These are phyloP conservation scores for Oceanodroma leucorhoa DNA, from an alignment of 2,797 vertebrate species.

Conservation along the genomic window DNA sequence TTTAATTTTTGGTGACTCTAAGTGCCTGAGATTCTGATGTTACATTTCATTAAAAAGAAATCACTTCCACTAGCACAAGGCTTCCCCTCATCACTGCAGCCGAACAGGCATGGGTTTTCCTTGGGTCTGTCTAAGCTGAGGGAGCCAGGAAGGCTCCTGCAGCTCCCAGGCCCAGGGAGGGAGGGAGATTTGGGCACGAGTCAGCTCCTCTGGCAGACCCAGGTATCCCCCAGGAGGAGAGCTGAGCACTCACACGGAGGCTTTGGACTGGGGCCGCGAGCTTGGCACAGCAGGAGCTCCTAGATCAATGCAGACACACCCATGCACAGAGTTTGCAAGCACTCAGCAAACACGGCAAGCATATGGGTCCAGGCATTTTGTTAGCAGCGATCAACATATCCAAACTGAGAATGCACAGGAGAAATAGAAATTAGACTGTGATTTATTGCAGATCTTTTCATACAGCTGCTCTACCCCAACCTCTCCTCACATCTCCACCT, in stretches of 20 bases:
- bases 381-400: not conserved
- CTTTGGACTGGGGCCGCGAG: not conserved
- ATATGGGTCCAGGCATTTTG: not conserved
- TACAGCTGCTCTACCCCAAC: not conserved
- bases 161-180: not conserved
- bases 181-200: not conserved
- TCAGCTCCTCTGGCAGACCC: not conserved
- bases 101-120: not conserved
- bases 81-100: not conserved
- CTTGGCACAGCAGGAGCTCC: not conserved
- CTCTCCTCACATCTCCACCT: not conserved
- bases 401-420: not conserved
- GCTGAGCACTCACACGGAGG: rapidly evolving
- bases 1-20: not conserved
- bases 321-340: not conserved
- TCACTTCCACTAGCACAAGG: not conserved
- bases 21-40: not conserved
- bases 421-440: not conserved
- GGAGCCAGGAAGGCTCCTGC: not conserved
- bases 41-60: not conserved
- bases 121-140: not conserved
- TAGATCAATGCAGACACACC: not conserved
- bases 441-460: not conserved
- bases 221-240: not conserved
- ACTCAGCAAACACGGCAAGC: not conserved